Percentiles rank a stretch among this genome's conserved stretches.
phyloP scores from a whole-genome alignment of 2,113 vertebrate genomes.

The Mustela lutreola region DNA sequence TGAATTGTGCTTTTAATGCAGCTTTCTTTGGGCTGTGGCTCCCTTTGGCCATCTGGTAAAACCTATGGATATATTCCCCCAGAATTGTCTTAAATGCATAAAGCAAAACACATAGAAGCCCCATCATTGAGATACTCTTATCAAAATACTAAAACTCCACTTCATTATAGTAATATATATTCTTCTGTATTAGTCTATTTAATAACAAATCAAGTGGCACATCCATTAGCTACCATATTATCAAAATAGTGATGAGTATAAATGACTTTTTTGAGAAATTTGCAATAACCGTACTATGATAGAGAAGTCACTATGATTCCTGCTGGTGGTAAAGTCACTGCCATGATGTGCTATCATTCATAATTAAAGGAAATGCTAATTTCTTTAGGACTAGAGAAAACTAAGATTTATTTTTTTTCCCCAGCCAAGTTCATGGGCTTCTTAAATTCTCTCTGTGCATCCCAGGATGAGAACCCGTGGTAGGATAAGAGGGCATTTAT shows the following conservation, averaged over 20 bases:
- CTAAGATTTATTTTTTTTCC: neutral
- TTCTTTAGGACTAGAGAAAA: neutral
- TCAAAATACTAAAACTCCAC: neutral
- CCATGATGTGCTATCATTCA: neutral
- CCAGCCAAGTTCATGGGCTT: neutral
- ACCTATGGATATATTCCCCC: neutral
- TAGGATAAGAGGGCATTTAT: neutral
- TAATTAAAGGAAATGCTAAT: neutral
- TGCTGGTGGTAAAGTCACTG: neutral
- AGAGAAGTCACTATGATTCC: neutral
- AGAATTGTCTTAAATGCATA: neutral
- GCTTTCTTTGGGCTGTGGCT: neutral
- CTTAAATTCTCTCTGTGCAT: neutral
- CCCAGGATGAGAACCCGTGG: neutral
- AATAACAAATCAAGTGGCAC: neutral
- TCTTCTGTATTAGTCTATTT: neutral
- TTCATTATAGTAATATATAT: neutral
- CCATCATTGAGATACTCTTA: neutral
- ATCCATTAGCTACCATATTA: neutral
- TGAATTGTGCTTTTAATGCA: constrained; percentile 40
- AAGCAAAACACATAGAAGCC: neutral
- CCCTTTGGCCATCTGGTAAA: constrained; percentile 10
- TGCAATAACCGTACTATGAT: neutral
- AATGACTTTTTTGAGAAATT: neutral
- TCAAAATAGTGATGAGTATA: neutral